Conservation (phyloP, 2,888 invertebrate genomes). For the Ophioninae sp. region DNA sequence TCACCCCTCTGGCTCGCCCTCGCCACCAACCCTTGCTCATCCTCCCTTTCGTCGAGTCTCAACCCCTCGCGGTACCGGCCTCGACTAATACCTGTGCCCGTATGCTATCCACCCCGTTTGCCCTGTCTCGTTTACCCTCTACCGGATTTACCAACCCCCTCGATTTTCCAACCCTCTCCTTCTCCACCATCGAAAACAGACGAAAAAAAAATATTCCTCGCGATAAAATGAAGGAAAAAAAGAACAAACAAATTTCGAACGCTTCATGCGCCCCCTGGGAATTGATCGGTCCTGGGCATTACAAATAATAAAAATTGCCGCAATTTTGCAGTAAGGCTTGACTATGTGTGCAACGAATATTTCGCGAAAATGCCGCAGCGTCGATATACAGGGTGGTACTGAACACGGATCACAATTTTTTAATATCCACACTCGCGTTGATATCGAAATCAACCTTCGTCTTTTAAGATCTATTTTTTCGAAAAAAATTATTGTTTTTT, state of each 20-base stretch:
- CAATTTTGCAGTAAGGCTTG: background rate
- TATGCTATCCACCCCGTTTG: slow-evolving; percentile 70
- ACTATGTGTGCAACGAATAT: background rate
- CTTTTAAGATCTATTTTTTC: no score
- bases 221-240: slow-evolving; percentile 16
- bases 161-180: slow-evolving; percentile 46
- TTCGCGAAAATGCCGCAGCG: background rate
- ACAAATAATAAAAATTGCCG: background rate
- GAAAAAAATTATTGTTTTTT: no score
- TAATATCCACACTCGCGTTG: background rate
- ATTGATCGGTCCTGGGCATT: slow-evolving; percentile 40
- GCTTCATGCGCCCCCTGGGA: slow-evolving; percentile 23
- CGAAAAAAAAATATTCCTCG: background rate
- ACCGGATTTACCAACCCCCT: slow-evolving; percentile 51
- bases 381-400: background rate
- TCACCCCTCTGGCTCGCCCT: slow-evolving; percentile 40
- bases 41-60: slow-evolving; percentile 62
- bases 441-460: no score
- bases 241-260: slow-evolving; percentile 28
- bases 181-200: slow-evolving; percentile 8
- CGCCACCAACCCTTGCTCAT: slow-evolving; percentile 16
- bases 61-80: slow-evolving; percentile 64
- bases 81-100: slow-evolving; percentile 76
- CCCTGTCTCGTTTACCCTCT: slow-evolving; percentile 62
- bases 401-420: background rate